phyloP scores from a whole-genome alignment of 2,888 invertebrate genomes.

The Agrotis puta region DNA sequence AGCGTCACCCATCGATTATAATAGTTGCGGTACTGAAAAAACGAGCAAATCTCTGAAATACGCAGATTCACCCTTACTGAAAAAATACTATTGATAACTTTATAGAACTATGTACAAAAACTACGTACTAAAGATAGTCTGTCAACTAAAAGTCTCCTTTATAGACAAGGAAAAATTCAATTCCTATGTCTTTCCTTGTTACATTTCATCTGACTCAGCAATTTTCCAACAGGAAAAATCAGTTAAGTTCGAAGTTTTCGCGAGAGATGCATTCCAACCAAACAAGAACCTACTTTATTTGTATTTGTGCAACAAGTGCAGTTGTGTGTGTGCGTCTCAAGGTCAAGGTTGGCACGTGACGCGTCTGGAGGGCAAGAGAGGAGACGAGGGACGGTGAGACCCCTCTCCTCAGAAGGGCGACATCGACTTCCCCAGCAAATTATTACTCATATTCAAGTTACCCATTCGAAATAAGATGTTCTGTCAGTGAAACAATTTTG shows the following conservation, averaged over 20 bases:
- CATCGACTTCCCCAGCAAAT: conserved; percentile 46
- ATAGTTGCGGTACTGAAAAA: no score
- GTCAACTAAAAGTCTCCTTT: no score
- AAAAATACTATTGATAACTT: no score
- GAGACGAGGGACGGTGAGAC: conserved; percentile 49
- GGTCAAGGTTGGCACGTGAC: conserved; percentile 84
- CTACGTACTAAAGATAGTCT: no score
- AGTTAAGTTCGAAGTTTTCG: conserved; percentile 39
- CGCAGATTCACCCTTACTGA: no score
- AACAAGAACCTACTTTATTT: conserved; percentile 6
- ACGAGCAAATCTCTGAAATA: no score
- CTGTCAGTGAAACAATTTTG: conserved; percentile 7
- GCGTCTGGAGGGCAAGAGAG: conserved; percentile 62
- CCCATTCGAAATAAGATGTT: conserved; percentile 38
- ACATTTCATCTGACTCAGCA: neutral
- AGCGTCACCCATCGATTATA: no score
- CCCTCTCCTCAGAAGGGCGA: conserved; percentile 31
- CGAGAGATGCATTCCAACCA: neutral
- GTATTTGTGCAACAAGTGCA: conserved; percentile 63
- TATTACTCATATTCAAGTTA: conserved; percentile 55
- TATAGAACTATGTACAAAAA: no score
- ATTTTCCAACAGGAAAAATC: neutral
- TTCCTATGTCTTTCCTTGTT: neutral
- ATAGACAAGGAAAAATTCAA: neutral
- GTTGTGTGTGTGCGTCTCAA: conserved; percentile 75